A percentile compares a stretch with the other conserved stretches of the same genome.
phyloP scores from a whole-genome alignment of 2,797 vertebrate genomes.

The Malacoctenus gilli region DNA sequence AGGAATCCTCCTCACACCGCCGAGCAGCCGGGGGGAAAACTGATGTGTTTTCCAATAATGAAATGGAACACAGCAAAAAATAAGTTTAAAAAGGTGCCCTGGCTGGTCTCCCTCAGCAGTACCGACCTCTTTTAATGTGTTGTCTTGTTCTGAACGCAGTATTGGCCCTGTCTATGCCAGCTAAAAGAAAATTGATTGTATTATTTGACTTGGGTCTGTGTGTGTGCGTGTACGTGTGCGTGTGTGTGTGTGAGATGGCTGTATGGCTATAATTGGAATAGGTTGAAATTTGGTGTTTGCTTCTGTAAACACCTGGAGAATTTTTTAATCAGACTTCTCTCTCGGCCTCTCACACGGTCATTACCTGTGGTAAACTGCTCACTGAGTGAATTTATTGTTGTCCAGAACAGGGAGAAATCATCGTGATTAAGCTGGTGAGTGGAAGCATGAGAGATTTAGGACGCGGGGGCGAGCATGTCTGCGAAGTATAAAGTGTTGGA shows the following conservation, averaged over 20 bases:
- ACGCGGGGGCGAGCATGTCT: conserved; percentile 29
- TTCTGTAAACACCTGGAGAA: neutral
- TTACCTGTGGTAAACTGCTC: conserved; percentile 7
- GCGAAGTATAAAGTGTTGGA: conserved; percentile 44
- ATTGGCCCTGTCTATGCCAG: conserved; percentile 44
- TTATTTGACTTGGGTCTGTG: conserved; percentile 2
- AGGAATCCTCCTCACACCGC: conserved; percentile 78
- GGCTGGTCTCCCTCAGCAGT: conserved; percentile 63
- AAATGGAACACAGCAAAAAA: conserved; percentile 84
- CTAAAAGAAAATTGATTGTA: conserved; percentile 34
- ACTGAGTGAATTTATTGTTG: conserved; percentile 3
- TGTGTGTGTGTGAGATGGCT: no score
- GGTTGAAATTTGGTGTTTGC: neutral
- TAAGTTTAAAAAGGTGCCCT: conserved; percentile 79
- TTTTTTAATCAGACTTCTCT: conserved; percentile 1
- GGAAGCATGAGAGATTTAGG: conserved; percentile 21
- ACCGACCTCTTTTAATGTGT: conserved; percentile 72
- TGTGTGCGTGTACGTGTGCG: neutral
- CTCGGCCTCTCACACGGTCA: neutral
- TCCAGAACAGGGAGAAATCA: neutral
- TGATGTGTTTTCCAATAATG: conserved; percentile 87
- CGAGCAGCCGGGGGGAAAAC: conserved; percentile 71
- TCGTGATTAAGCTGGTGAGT: conserved; percentile 3
- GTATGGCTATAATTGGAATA: neutral
- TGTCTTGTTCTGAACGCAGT: conserved; percentile 67